These are phyloP conservation scores for Synanthedon formicaeformis DNA, from an alignment of 2,888 invertebrate genomes.

Conservation along the genomic window DNA sequence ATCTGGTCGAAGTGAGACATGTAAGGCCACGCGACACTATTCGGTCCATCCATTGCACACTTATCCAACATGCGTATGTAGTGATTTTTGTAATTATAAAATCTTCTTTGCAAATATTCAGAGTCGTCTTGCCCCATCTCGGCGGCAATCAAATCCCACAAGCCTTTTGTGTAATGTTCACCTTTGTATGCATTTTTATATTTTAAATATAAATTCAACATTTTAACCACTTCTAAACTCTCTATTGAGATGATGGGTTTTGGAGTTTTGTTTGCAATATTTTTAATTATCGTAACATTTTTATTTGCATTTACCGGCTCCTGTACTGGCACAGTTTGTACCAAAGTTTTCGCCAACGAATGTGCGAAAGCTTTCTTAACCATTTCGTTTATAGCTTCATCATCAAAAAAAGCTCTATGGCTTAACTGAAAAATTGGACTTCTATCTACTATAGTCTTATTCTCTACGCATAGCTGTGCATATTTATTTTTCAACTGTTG, in stretches of 20 bases:
- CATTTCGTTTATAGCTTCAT: slow-evolving; percentile 14
- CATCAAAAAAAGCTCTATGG: slow-evolving; percentile 48
- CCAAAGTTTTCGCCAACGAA: neutral
- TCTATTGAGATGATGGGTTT: no score
- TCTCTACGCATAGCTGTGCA: slow-evolving; percentile 22
- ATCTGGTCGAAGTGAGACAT: slow-evolving; percentile 48
- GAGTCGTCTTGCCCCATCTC: slow-evolving; percentile 46
- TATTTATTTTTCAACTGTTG: slow-evolving; percentile 35
- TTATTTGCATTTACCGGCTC: slow-evolving; percentile 9
- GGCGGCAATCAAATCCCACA: slow-evolving; percentile 50
- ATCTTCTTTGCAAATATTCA: slow-evolving; percentile 55
- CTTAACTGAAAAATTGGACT: slow-evolving; percentile 43
- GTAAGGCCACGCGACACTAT: slow-evolving; percentile 46
- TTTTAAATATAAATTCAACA: slow-evolving; percentile 45
- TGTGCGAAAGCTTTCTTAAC: slow-evolving; percentile 8
- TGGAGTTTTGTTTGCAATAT: no score
- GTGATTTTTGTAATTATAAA: slow-evolving; percentile 54
- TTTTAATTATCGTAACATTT: no score
- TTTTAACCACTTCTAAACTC: slow-evolving; percentile 27
- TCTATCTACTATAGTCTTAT: slow-evolving; percentile 26
- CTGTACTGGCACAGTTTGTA: neutral
- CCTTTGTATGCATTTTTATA: slow-evolving; percentile 35
- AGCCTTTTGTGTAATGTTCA: slow-evolving; percentile 31
- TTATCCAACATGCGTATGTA: slow-evolving; percentile 44
- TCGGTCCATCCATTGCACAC: slow-evolving; percentile 21